Evolutionary conservation across 2,797 vertebrate species (phyloP).

Genomic region (Hafferia zeledoni): DNA sequence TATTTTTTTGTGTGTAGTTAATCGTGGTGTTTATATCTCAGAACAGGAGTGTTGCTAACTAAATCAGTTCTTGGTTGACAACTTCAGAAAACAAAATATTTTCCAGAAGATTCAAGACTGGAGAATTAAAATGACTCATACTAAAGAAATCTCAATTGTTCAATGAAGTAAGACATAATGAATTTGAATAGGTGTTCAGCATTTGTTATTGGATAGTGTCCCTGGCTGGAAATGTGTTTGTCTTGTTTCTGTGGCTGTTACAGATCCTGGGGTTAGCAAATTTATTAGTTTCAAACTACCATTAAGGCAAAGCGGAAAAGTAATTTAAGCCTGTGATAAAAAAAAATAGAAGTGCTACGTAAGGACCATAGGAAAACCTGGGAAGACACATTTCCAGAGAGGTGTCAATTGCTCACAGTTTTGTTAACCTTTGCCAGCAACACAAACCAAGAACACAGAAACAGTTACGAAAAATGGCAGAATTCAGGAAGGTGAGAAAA

Average conservation of each 20-base stretch:
- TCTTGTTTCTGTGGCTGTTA: background rate
- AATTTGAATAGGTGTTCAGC: background rate
- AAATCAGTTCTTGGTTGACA: background rate
- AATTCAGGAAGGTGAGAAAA: background rate
- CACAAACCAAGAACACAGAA: background rate
- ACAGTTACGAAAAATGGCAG: background rate
- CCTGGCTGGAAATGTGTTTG: background rate
- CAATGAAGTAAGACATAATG: background rate
- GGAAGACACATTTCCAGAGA: background rate
- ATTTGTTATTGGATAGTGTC: background rate
- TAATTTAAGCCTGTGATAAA: background rate
- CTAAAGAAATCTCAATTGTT: background rate
- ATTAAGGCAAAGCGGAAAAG: background rate
- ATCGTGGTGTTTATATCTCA: background rate
- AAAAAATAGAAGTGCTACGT: background rate
- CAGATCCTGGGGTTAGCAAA: background rate
- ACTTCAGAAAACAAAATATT: background rate
- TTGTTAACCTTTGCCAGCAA: background rate
- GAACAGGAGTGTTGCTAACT: background rate
- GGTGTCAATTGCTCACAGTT: background rate
- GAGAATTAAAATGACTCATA: background rate
- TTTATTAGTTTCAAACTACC: background rate
- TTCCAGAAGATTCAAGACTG: background rate
- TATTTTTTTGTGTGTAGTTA: background rate
- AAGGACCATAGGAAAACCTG: background rate